These are phyloP conservation scores for Meriones psammophilus DNA, from an alignment of 2,797 vertebrate genomes.

Conservation along the genomic window DNA sequence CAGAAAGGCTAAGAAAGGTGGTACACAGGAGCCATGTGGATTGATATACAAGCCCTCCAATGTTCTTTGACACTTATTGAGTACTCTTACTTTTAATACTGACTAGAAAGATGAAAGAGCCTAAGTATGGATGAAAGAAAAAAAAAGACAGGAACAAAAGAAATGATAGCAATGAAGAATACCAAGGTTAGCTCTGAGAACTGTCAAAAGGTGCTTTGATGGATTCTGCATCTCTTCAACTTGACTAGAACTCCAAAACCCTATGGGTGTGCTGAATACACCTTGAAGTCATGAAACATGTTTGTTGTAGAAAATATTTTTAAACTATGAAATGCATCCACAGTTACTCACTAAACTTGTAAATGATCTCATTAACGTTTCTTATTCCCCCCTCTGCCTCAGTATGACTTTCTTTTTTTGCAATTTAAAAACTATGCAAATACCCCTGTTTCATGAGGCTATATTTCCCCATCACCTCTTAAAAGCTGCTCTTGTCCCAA, in stretches of 20 bases:
- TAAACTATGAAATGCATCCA: constrained; percentile 52
- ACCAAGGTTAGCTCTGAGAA: neutral
- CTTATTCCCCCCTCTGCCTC: neutral
- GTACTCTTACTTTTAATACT: constrained; percentile 34
- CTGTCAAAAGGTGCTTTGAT: neutral
- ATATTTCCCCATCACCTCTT: neutral
- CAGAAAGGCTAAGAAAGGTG: neutral
- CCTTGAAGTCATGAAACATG: constrained; percentile 39
- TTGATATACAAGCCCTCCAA: neutral
- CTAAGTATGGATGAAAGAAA: neutral
- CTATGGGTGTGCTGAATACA: too few species aligned
- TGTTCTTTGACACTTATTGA: neutral
- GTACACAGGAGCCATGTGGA: neutral
- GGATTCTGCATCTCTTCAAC: constrained; percentile 29
- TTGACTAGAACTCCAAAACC: constrained; percentile 15
- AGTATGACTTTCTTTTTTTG: neutral
- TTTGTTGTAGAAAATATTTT: constrained; percentile 33
- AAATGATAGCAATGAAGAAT: neutral
- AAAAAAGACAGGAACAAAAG: neutral
- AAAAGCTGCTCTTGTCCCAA: too few species aligned
- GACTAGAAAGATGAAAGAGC: neutral
- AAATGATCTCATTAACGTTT: constrained; percentile 46
- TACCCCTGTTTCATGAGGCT: neutral
- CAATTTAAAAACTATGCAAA: neutral
- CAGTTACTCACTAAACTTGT: constrained; percentile 50